These are phyloP conservation scores for Erpobdella octoculata DNA, from an alignment of 2,888 invertebrate genomes.

Conservation along the genomic window DNA sequence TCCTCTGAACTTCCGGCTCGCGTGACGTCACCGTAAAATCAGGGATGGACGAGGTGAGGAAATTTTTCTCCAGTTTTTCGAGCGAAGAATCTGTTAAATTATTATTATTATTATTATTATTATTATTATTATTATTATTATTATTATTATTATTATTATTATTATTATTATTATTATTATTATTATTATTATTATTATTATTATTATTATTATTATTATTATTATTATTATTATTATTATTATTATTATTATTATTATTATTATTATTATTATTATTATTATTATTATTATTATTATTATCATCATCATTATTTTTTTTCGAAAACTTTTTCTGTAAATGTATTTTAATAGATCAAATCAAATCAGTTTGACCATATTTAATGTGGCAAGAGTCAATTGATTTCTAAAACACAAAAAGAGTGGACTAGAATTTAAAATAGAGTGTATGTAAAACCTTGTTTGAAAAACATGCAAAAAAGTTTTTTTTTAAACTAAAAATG, in stretches of 20 bases:
- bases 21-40: not conserved
- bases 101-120: constrained; percentile 32
- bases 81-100: constrained; percentile 27
- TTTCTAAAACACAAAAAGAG: too few relatives aligned
- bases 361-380: too few relatives aligned
- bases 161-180: constrained; percentile 4
- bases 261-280: not conserved
- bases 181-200: constrained; percentile 4
- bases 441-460: too few relatives aligned
- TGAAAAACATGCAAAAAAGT: too few relatives aligned
- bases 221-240: constrained; percentile 18
- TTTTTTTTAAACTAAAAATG: too few relatives aligned
- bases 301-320: not conserved
- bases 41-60: not conserved
- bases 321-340: too few relatives aligned
- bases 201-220: constrained; percentile 13
- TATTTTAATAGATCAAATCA: too few relatives aligned
- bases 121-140: constrained; percentile 26
- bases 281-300: not conserved
- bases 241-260: not conserved
- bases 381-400: too few relatives aligned
- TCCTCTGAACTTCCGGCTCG: not conserved
- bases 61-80: constrained; percentile 30
- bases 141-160: not conserved
- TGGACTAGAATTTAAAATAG: too few relatives aligned